Conservation (phyloP, 1,140 invertebrate genomes). For the Lucilia sericata region DNA sequence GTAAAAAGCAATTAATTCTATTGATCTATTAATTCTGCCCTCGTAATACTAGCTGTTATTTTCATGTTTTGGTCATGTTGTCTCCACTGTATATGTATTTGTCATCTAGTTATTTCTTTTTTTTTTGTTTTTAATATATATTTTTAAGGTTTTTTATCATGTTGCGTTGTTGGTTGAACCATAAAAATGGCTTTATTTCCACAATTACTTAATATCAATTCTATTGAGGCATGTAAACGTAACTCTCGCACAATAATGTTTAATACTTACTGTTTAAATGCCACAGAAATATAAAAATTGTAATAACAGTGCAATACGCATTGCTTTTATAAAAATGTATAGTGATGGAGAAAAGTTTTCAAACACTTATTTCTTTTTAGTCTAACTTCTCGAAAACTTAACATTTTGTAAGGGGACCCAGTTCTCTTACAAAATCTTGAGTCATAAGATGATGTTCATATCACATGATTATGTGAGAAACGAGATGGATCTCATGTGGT, state of each 20-base stretch:
- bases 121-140: not conserved
- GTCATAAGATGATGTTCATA: too few species aligned
- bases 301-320: slow-evolving; percentile 18
- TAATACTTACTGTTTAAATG: not conserved
- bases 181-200: slow-evolving; percentile 35
- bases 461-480: too few species aligned
- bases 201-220: slow-evolving; percentile 42
- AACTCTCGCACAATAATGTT: not conserved
- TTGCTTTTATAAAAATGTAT: not conserved
- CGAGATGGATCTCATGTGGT: too few species aligned
- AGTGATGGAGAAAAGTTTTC: not conserved
- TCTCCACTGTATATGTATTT: too few species aligned
- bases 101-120: not conserved
- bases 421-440: too few species aligned
- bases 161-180: not conserved
- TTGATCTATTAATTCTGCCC: too few species aligned
- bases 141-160: not conserved
- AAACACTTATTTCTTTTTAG: not conserved
- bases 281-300: not conserved
- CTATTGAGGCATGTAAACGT: slow-evolving; percentile 27
- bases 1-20: too few species aligned
- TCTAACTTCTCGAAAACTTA: too few species aligned
- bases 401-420: too few species aligned
- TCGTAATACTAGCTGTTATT: too few species aligned
- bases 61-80: too few species aligned